Evolutionary conservation across 2,113 vertebrate genomes (phyloP).

Genomic region (Myanophis thanlyinensis): DNA sequence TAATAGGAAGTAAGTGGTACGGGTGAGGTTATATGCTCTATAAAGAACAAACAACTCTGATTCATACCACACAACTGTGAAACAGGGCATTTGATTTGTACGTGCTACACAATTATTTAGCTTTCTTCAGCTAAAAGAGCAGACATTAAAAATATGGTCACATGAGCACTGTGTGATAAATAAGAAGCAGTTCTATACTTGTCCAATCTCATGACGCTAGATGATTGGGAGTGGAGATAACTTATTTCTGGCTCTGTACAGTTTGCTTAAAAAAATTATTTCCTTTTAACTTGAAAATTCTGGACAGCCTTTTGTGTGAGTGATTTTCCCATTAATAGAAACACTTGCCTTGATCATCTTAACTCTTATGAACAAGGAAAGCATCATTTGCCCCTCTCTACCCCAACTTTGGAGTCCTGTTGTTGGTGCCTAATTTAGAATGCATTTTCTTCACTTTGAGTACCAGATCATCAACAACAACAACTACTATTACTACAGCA

Average conservation of each 20-base stretch:
- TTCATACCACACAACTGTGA: background rate
- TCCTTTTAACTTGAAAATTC: background rate
- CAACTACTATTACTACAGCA: background rate
- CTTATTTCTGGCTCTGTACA: background rate
- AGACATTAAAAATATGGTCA: background rate
- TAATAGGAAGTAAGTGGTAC: background rate
- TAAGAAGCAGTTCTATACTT: background rate
- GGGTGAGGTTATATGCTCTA: background rate
- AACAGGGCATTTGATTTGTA: background rate
- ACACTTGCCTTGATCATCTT: background rate
- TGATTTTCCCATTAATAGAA: background rate
- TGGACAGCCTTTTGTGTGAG: background rate
- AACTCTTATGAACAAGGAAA: background rate
- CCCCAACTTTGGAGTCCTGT: background rate
- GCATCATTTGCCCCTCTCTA: background rate
- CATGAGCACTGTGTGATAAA: background rate
- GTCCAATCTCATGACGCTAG: background rate
- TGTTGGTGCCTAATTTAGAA: background rate
- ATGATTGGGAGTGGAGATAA: background rate
- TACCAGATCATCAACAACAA: background rate
- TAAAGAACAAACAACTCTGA: background rate
- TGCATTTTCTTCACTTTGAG: background rate
- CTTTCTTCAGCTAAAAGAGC: no score
- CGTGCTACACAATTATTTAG: background rate
- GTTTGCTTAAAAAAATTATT: background rate